Evolutionary conservation across 2,888 invertebrate species (phyloP).

Genomic region (Nineta flava): DNA sequence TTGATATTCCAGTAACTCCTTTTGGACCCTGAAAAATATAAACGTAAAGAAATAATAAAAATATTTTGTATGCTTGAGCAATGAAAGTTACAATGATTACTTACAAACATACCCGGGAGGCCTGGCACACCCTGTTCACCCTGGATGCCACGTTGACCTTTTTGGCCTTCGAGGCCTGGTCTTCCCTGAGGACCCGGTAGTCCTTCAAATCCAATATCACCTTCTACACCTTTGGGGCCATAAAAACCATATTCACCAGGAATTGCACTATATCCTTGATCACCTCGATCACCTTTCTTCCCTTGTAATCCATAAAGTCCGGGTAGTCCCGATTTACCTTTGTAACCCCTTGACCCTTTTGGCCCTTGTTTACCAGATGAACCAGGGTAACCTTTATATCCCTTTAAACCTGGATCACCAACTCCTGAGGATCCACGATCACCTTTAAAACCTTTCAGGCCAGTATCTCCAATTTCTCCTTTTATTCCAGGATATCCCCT

Average conservation of each 20-base stretch:
- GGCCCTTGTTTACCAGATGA: constrained; percentile 47
- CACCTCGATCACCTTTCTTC: constrained; percentile 36
- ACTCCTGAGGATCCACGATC: constrained; percentile 21
- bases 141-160: constrained; percentile 23
- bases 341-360: constrained; percentile 31
- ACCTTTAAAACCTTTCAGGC: constrained; percentile 34
- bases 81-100: not conserved
- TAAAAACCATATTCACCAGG: constrained; percentile 28
- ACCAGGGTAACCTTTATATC: constrained; percentile 52
- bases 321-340: constrained; percentile 19
- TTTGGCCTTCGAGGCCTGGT: constrained; percentile 21
- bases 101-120: constrained; percentile 14
- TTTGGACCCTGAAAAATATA: constrained; percentile 15
- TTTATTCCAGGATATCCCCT: constrained; percentile 35
- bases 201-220: constrained; percentile 25
- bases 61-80: not conserved
- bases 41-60: not conserved
- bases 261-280: constrained; percentile 33
- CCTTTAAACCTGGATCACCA: constrained; percentile 33
- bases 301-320: constrained; percentile 25
- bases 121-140: constrained; percentile 24
- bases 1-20: constrained; percentile 22
- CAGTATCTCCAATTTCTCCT: constrained; percentile 34
- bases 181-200: constrained; percentile 24
- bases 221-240: constrained; percentile 26